These are phyloP conservation scores for Momotus momota DNA, from an alignment of 2,797 vertebrate species.

Conservation along the genomic window DNA sequence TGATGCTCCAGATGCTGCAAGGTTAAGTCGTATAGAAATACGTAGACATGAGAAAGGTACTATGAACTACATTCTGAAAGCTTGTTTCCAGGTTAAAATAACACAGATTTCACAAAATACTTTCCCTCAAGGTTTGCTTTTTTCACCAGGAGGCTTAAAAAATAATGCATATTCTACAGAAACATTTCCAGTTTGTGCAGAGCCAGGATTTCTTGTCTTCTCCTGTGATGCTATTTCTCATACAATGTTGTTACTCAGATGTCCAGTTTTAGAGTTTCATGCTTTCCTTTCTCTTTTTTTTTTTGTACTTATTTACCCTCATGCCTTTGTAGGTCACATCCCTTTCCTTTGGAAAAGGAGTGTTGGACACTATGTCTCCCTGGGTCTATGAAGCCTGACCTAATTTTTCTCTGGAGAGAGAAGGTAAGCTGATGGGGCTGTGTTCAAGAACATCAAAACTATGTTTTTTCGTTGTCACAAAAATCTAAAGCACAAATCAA, in stretches of 20 bases:
- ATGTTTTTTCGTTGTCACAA: neutral
- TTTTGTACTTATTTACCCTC: fast-evolving
- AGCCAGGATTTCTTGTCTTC: neutral
- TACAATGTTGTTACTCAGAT: neutral
- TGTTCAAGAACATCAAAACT: neutral
- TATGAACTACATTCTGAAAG: neutral
- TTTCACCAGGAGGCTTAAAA: neutral
- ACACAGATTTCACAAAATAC: neutral
- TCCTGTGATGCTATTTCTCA: neutral
- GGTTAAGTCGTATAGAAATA: neutral
- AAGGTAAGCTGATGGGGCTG: fast-evolving
- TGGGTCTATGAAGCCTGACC: neutral
- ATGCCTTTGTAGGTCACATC: neutral
- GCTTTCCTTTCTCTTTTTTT: neutral
- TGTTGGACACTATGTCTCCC: neutral
- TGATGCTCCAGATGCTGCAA: neutral
- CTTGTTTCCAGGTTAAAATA: neutral
- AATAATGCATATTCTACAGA: neutral
- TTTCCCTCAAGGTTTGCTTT: neutral
- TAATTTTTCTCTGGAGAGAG: neutral
- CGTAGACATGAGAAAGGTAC: neutral
- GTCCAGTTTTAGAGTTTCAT: neutral
- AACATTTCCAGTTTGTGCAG: neutral
- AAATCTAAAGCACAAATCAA: neutral
- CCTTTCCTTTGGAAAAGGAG: neutral